Evolutionary conservation across 2,888 invertebrate genomes (phyloP), one percentile per base, ranked within the genome.

Genomic region (Drosophila birchii): DNA sequence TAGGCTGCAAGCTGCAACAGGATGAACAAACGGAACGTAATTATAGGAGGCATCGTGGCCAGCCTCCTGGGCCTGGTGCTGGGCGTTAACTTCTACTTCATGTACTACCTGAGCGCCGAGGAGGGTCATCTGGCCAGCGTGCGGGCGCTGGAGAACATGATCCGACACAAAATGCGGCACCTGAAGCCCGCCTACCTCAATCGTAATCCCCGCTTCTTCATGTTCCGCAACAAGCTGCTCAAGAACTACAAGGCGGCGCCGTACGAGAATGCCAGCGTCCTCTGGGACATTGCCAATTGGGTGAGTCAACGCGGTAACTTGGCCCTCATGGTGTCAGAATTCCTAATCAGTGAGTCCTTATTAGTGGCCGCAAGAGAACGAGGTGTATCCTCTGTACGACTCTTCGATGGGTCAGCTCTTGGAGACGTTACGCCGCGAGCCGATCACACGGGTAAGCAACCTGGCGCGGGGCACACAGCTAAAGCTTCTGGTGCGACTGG

Each of bases 391-490:
- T 3, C 64, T 89, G 62, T 90, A 92, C 67, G 92, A 92, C 76
- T 89, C 92, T 11, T 91, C 91, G 1, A 92, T 96, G 76, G 96
- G 96, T 9, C 94, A 94, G 84, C 93, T 96, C 76, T 90, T 96
- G 57, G 93, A 94, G 68, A 95, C 95, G 16, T 93, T 97, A 81
- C 94, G 95, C 76, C 94, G 94, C 80, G 94, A 95, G 75, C 94
- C 94, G 88, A 95, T 97, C 88, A 93, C 94, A 16, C 93, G 94
- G 71, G 97, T 96, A 11, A 96, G 96, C 91, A 95, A 97, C 92
- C 96, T 97, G 75, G 94, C 94, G 29, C 94, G 95, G 90, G 98
- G 98, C 66, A 98, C 98, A 38, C 98, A 99, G 92, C 93, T 99
- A 56, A 99, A 99, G 93, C 93, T 98, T 59, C 93, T 96, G 80